A percentile compares a stretch with the other conserved stretches of the same genome.
phyloP scores from a whole-genome alignment of 2,888 invertebrate species.

The Scaptomyza parva region DNA sequence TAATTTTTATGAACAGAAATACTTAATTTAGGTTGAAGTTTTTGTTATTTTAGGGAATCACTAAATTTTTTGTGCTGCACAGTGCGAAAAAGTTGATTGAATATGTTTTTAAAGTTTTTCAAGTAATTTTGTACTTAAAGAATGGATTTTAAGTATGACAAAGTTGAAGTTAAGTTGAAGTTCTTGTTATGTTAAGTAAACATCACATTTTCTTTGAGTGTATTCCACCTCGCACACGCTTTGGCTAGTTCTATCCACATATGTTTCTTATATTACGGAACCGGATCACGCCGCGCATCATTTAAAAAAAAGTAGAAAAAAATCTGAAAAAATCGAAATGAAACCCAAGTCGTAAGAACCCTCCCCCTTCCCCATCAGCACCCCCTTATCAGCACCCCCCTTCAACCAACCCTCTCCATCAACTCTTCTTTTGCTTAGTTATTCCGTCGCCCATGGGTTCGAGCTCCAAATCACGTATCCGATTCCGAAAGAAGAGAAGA shows the following conservation, averaged over 20 bases:
- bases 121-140: no score
- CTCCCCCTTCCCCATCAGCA: neutral
- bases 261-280: conserved; percentile 41
- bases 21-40: no score
- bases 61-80: no score
- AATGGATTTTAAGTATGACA: no score
- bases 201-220: neutral
- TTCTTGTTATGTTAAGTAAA: no score
- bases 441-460: conserved; percentile 49
- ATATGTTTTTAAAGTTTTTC: no score
- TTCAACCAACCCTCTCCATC: neutral
- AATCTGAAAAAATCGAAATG: conserved; percentile 52
- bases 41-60: no score
- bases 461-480: conserved; percentile 69
- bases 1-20: no score
- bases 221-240: neutral
- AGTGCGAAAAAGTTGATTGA: no score
- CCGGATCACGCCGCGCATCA: conserved; percentile 53
- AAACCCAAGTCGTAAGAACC: conserved; percentile 20
- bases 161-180: no score
- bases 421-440: conserved; percentile 37
- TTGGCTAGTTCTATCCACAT: conserved; percentile 23
- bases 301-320: conserved; percentile 2
- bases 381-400: no score
- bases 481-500: conserved; percentile 53